Conservation (phyloP, 2,888 invertebrate genomes). For the Schizaphis graminum region DNA sequence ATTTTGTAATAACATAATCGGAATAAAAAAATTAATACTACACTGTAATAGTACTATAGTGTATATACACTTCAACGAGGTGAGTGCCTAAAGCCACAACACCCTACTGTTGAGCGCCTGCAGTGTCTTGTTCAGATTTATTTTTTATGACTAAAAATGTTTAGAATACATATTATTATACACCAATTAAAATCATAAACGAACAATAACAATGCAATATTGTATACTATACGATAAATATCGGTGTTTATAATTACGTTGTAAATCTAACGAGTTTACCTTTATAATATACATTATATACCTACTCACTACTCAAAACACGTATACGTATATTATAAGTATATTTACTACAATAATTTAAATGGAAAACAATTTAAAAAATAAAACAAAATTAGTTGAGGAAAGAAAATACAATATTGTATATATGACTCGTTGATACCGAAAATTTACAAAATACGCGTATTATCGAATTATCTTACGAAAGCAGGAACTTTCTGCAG, state of each 20-base stretch:
- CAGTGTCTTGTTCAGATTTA: not conserved
- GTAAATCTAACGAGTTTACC: not conserved
- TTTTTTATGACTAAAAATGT: not conserved
- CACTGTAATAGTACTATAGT: no score
- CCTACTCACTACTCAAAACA: not conserved
- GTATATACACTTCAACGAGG: not conserved
- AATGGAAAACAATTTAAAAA: not conserved
- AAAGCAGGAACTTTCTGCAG: not conserved
- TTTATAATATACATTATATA: not conserved
- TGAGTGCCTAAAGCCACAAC: not conserved
- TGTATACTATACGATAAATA: not conserved
- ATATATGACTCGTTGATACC: not conserved
- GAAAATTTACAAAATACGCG: not conserved
- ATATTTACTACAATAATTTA: not conserved
- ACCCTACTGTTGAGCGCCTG: not conserved
- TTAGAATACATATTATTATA: not conserved
- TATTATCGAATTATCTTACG: not conserved
- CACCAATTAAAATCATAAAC: not conserved
- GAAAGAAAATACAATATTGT: not conserved
- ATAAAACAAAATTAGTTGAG: not conserved
- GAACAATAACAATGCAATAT: not conserved
- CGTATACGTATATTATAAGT: not conserved
- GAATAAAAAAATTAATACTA: not conserved
- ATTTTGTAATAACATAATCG: not conserved
- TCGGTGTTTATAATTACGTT: not conserved